Conservation (phyloP, 2,888 invertebrate species). For the Chironomus riparius region DNA sequence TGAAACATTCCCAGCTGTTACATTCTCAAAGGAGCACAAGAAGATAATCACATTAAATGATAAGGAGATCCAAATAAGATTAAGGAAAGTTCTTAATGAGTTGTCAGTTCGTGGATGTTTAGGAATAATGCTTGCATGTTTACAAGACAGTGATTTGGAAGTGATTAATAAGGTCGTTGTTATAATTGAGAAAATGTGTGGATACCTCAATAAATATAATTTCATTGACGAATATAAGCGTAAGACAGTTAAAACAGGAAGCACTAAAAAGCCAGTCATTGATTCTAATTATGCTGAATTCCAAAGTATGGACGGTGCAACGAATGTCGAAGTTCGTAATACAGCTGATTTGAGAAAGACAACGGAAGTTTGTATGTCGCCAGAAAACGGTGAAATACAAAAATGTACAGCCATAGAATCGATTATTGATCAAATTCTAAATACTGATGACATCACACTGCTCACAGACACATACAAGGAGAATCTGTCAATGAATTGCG, state of each 20-base stretch:
- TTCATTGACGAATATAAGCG: constrained; percentile 37
- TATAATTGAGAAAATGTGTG: constrained; percentile 46
- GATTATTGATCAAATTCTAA: constrained; percentile 57
- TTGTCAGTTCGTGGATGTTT: constrained; percentile 61
- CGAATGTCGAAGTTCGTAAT: constrained; percentile 3
- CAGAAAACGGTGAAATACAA: constrained; percentile 22
- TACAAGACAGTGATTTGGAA: constrained; percentile 60
- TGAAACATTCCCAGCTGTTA: constrained; percentile 66
- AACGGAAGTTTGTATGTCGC: constrained; percentile 29
- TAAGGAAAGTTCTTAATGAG: constrained; percentile 57
- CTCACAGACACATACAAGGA: constrained; percentile 49
- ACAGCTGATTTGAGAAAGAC: constrained; percentile 7
- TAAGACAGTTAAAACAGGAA: constrained; percentile 8
- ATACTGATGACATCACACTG: constrained; percentile 53
- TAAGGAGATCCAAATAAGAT: constrained; percentile 38
- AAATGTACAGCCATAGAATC: constrained; percentile 38
- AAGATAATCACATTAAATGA: constrained; percentile 68
- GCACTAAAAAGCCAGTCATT: constrained; percentile 28
- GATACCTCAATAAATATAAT: constrained; percentile 50
- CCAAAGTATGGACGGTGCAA: neutral
- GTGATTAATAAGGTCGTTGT: constrained; percentile 54
- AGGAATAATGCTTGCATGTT: constrained; percentile 55
- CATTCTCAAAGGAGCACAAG: constrained; percentile 66
- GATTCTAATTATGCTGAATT: constrained; percentile 30
- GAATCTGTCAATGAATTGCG: neutral